phyloP scores from a whole-genome alignment of 2,888 invertebrate species.

The Smittia aterrima region DNA sequence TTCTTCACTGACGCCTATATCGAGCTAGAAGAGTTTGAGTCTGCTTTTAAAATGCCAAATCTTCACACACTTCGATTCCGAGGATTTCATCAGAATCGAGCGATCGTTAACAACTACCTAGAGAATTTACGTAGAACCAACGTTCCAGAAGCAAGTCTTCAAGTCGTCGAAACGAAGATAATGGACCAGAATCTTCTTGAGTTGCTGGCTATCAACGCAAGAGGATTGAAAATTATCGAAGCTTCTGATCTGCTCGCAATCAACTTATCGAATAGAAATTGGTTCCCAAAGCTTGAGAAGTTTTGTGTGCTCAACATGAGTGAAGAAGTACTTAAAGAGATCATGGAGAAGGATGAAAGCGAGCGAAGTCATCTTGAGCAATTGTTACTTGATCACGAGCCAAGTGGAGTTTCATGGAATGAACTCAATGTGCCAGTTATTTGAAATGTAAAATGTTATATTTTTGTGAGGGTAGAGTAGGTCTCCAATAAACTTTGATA shows the following conservation, averaged over 20 bases:
- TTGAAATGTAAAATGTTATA: too few relatives aligned
- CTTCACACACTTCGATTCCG: neutral
- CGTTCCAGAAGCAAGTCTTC: neutral
- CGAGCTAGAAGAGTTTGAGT: conserved; percentile 10
- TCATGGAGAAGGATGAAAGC: neutral
- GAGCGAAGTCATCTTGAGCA: conserved; percentile 16
- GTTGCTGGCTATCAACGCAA: conserved; percentile 17
- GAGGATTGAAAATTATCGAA: neutral
- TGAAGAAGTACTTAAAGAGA: too few relatives aligned
- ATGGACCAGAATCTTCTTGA: conserved; percentile 25
- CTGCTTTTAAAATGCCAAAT: conserved; percentile 17
- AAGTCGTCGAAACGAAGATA: neutral
- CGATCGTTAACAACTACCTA: neutral
- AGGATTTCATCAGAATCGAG: conserved; percentile 19
- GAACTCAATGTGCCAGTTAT: too few relatives aligned
- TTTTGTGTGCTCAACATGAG: too few relatives aligned
- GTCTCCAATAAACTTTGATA: too few relatives aligned
- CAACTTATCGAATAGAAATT: neutral
- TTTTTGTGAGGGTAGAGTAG: too few relatives aligned
- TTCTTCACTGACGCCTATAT: conserved; percentile 16
- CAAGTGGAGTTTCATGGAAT: too few relatives aligned
- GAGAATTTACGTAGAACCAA: neutral
- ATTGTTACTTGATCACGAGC: neutral
- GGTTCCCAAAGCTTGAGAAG: conserved; percentile 13
- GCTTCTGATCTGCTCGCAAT: neutral